Evolutionary conservation across 2,888 invertebrate genomes (phyloP), one percentile per base, ranked within the genome.

Genomic region (Saturnia pavonia): DNA sequence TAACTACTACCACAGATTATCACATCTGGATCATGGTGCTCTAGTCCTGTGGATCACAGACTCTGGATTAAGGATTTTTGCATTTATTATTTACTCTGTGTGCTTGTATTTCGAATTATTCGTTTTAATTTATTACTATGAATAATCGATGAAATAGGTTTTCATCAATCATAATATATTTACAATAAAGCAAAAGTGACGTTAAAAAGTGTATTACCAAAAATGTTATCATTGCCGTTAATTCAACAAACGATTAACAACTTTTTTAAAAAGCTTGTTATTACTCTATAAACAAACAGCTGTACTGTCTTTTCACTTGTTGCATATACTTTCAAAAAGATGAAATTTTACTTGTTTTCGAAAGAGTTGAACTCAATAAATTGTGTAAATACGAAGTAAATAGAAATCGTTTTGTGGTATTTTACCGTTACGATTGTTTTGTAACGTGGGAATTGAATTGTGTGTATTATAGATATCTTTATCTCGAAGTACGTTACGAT

Each of bases 291-390:
- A 82, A 85, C 85, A 86, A 87, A 88, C 88, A 88, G 86, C 87
- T 88, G 83, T 84, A 83, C 80, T 82, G 34, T 34, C 34, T 34
- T 77, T 82, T 81, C 85, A 87, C 87, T 88, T 88, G 88, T 87
- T 88, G 86, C 91, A 88, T 83, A 87, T 81, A 91, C 90, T 92
- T 93, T 93, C 89, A 87, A 88, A 88, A 90, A 81, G 75, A 85
- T 80, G 81, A 81, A 83, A 85, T 80, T 88, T 88, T 85, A 87
- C 85, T 82, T 86, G 85, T 87, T 88, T 85, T 82, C 86, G 88
- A 88, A 88, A 91, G 91, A 91, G 91, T 90, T 60, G 86, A 88
- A 84, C 76, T 75, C 81, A 79, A 79, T 85, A 85, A 76, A 82
- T 79, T 84, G 85, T 83, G 87, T 83, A 85, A 82, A 83, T 85